Conservation (phyloP, 2,113 vertebrate species). For the Lepisosteus oculatus region DNA sequence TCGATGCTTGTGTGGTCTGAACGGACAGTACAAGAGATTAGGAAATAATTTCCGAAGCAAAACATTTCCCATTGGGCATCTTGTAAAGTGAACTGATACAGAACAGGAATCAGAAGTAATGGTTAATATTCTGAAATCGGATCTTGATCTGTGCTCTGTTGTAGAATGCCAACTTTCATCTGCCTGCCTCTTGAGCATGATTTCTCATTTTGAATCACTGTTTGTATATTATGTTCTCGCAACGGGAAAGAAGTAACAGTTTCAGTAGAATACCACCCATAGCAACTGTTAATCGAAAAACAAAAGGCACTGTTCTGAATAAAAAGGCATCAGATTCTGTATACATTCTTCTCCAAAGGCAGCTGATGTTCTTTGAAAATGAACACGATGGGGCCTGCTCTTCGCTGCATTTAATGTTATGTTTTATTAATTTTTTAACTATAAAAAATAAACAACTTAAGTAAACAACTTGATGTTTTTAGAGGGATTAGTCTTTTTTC, state of each 20-base stretch:
- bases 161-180: conserved; percentile 36
- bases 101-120: neutral
- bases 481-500: neutral
- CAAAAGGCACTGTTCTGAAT: neutral
- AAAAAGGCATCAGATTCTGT: conserved; percentile 26
- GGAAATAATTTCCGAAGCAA: neutral
- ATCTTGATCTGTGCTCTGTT: conserved; percentile 35
- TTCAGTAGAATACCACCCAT: neutral
- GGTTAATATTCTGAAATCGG: neutral
- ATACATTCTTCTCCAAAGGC: conserved; percentile 35
- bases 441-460: neutral
- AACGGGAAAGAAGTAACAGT: conserved; percentile 12
- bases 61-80: neutral
- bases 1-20: conserved; percentile 24
- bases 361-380: conserved; percentile 22
- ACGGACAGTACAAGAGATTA: conserved; percentile 14
- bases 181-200: conserved; percentile 24
- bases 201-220: conserved; percentile 24
- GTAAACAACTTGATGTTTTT: neutral
- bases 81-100: neutral
- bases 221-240: conserved; percentile 25
- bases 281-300: neutral
- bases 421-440: neutral
- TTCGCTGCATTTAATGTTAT: neutral
- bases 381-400: conserved; percentile 29